phyloP scores from a whole-genome alignment of 2,113 vertebrate species.

The Bucco capensis region DNA sequence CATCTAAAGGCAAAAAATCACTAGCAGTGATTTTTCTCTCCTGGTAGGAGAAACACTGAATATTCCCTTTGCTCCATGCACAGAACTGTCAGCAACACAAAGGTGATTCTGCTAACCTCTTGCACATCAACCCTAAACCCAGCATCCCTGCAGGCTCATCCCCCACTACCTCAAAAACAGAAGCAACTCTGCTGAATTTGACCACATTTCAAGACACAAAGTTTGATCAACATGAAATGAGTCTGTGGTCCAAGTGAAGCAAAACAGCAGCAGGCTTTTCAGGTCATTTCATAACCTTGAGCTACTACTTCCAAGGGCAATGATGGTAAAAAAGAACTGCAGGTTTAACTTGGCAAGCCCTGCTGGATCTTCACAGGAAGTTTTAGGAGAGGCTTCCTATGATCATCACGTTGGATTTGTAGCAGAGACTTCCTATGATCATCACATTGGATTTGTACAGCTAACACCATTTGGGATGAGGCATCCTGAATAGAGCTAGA shows the following conservation, averaged over 20 bases:
- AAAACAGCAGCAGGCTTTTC: background rate
- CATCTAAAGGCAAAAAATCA: slow-evolving; percentile 40
- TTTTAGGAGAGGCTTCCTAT: background rate
- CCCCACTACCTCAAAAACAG: background rate
- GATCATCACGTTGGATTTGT: no score
- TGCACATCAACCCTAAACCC: background rate
- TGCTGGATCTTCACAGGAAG: background rate
- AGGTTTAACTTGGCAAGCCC: background rate
- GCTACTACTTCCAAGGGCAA: background rate
- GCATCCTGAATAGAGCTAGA: background rate
- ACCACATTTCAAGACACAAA: background rate
- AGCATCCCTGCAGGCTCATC: background rate
- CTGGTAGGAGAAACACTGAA: no score
- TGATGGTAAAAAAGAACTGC: background rate
- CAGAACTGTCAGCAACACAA: background rate
- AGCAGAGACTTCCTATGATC: background rate
- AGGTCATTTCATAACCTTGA: background rate
- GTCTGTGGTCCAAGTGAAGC: background rate
- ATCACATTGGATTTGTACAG: background rate
- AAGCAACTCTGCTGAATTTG: background rate
- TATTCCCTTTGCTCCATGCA: background rate
- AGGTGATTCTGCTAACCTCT: background rate
- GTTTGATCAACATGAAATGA: background rate
- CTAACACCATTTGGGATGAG: background rate
- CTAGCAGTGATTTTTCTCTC: no score